These are phyloP conservation scores for Eleutherodactylus coqui DNA, from an alignment of 2,797 vertebrate genomes.

Conservation along the genomic window DNA sequence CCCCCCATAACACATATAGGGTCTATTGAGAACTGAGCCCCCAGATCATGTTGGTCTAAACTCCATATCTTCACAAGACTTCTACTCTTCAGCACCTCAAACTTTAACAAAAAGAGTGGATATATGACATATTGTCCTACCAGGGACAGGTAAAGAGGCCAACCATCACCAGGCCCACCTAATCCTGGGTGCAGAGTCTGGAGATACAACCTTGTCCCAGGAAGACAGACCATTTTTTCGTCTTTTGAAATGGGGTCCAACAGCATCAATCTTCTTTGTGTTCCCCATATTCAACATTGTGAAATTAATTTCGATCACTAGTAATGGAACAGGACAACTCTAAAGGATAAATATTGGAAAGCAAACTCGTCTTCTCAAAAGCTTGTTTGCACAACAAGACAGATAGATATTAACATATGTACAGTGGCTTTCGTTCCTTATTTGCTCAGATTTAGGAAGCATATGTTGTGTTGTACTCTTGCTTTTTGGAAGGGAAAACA, in stretches of 20 bases:
- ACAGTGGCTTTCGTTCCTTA: slow-evolving; percentile 2
- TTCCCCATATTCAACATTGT: neutral
- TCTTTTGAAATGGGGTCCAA: neutral
- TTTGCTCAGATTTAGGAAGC: slow-evolving; percentile 31
- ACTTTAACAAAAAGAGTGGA: neutral
- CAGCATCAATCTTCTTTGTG: neutral
- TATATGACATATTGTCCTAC: neutral
- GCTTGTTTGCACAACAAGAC: neutral
- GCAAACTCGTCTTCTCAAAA: neutral
- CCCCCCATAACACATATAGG: neutral
- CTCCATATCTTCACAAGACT: neutral
- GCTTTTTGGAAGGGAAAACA: slow-evolving; percentile 1
- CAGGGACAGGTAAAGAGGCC: neutral
- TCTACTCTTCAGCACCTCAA: neutral
- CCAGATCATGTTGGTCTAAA: neutral
- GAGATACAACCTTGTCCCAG: neutral
- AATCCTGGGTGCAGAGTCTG: neutral
- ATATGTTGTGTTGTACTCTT: slow-evolving; percentile 1
- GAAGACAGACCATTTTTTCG: neutral
- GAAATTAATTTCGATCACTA: neutral
- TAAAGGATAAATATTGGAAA: neutral
- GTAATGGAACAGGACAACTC: neutral
- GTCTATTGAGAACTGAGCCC: neutral
- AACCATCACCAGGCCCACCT: neutral
- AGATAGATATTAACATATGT: slow-evolving; percentile 15